Evolutionary conservation across 2,113 vertebrate species (phyloP), one percentile per base, ranked within the genome.

Genomic region (Lamprotornis superbus): DNA sequence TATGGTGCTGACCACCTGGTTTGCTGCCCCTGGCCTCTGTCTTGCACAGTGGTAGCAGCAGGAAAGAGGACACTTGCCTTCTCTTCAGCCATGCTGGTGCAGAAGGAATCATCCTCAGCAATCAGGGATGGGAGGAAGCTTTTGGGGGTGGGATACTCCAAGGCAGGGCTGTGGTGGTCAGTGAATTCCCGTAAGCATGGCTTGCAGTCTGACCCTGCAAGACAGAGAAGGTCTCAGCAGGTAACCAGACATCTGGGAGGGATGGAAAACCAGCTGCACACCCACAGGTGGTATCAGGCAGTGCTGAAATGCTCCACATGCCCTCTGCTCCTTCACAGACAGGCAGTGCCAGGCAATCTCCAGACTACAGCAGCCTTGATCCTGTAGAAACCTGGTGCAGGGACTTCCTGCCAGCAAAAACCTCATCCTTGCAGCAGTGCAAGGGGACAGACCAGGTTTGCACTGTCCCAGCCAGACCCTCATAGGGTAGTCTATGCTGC

Each of bases 201-300:
- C 86, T 99, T 99, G 94, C 98, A 98, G 90, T 99, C 98, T 0
- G 98, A 99, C 7, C 97, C 98, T 99, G 97, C 33, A 87, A 97
- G 81, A 92, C 89, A 92, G 28, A 87, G 87, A 5, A 68, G 57
- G 75, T n/a, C 46, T 40, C 39, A 12, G 69, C 44, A 18, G 2
- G 40, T 24, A 22, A 39, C 7, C 37, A 55, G 75, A 2, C 0
- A 24, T 50, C 24, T 44, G 39, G 11, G 40, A 76, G n/a, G 63
- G 74, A 44, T 12, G 27, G 19, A 27, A 53, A 67, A 39, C 5
- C 71, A 30, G 56, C 68, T 64, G 3, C 6, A 7, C 14, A 19
- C 30, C 3, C 44, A 27, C n/a, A 37, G 56, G 71, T 56, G 75
- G 25, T 49, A 31, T 21, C 1, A 49, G 46, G 70, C 39, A 50